Percentiles rank a stretch among this genome's conserved stretches.
phyloP scores from a whole-genome alignment of 2,797 vertebrate genomes.

The Periparus ater region DNA sequence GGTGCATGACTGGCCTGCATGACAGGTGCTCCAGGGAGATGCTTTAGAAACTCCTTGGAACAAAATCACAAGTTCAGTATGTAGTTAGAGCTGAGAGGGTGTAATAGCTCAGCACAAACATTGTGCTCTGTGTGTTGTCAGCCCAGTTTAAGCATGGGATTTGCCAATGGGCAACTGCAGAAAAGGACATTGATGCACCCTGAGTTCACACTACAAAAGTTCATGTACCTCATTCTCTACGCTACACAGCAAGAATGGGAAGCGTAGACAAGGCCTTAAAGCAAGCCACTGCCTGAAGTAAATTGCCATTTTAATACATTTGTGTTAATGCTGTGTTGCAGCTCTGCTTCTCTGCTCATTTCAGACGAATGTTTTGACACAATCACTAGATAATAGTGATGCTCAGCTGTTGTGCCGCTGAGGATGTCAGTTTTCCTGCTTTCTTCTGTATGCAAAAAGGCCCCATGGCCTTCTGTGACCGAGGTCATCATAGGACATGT shows the following conservation, averaged over 20 bases:
- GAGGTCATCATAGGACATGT: rapidly evolving
- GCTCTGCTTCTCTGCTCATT: not conserved
- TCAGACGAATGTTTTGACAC: rapidly evolving
- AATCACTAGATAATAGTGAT: rapidly evolving
- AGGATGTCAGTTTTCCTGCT: not conserved
- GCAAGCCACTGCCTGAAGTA: not conserved
- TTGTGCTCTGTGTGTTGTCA: not conserved
- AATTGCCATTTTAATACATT: not conserved
- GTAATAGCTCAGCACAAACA: not conserved
- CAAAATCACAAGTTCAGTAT: not conserved
- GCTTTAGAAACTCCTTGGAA: not conserved
- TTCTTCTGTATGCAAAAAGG: not conserved
- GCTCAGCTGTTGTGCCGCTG: not conserved
- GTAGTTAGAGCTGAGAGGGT: not conserved
- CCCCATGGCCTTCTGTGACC: not conserved
- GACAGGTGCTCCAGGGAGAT: not conserved
- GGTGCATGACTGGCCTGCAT: rapidly evolving
- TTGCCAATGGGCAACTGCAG: not conserved
- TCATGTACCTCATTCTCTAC: rapidly evolving
- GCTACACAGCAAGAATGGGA: not conserved
- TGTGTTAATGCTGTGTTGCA: not conserved
- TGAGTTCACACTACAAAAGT: too few relatives aligned
- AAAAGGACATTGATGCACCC: not conserved
- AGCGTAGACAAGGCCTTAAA: not conserved
- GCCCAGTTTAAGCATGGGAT: not conserved